Evolutionary conservation across 2,888 invertebrate genomes (phyloP).

Genomic region (Drosophila kanekoi): DNA sequence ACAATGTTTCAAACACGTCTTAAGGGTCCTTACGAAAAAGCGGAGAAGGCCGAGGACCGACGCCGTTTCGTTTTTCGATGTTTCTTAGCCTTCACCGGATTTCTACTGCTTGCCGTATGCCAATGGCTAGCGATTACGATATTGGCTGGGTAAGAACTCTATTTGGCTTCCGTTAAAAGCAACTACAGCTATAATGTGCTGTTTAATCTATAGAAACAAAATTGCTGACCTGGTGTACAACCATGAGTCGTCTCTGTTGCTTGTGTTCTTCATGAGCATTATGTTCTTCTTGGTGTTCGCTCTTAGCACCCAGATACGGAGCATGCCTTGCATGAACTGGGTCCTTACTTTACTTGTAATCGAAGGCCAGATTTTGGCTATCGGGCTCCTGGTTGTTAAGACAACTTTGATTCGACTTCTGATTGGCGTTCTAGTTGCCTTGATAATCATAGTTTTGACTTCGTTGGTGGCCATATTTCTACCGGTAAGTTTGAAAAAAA

Average conservation of each 20-base stretch:
- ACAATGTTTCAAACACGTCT: constrained; percentile 47
- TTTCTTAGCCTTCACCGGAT: constrained; percentile 9
- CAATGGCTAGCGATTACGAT: constrained; percentile 43
- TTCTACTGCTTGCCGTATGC: constrained; percentile 5
- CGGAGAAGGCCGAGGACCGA: constrained; percentile 36
- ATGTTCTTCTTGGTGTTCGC: constrained; percentile 35
- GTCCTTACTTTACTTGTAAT: constrained; percentile 31
- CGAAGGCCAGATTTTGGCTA: constrained; percentile 34
- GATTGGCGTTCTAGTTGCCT: constrained; percentile 21
- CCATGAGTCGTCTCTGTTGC: constrained; percentile 34
- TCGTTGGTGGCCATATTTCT: constrained; percentile 13
- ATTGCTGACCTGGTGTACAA: background rate
- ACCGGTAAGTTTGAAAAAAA: constrained; percentile 35
- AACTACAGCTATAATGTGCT: background rate
- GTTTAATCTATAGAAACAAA: background rate
- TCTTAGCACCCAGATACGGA: constrained; percentile 26
- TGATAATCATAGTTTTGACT: constrained; percentile 19
- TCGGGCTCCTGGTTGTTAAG: constrained; percentile 15
- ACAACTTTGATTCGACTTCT: constrained; percentile 10
- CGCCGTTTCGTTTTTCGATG: constrained; percentile 19
- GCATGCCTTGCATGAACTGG: constrained; percentile 34
- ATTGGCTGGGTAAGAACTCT: constrained; percentile 21
- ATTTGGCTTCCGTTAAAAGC: too few species aligned
- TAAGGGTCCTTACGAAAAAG: constrained; percentile 2
- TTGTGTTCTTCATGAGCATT: constrained; percentile 43